A percentile compares a stretch with the other conserved stretches of the same genome.
phyloP scores from a whole-genome alignment of 1,140 invertebrate species.

The Brachionus plicatilis region DNA sequence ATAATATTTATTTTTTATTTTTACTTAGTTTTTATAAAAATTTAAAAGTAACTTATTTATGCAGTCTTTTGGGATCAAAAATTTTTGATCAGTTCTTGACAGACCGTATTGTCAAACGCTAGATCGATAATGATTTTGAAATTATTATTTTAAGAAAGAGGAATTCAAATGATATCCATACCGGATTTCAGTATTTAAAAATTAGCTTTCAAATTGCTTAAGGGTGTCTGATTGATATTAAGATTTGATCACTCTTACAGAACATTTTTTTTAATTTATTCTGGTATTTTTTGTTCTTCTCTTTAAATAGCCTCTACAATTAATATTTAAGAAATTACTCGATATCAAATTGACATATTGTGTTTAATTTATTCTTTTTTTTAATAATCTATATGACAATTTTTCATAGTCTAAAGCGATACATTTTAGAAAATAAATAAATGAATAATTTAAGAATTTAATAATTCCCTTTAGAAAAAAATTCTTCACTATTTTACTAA shows the following conservation, averaged over 20 bases:
- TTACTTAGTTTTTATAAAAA: neutral
- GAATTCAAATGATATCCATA: neutral
- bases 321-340: neutral
- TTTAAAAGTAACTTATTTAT: neutral
- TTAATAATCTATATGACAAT: neutral
- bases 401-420: neutral
- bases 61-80: neutral
- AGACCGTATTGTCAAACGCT: neutral
- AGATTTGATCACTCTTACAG: neutral
- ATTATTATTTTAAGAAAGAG: neutral
- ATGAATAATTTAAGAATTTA: constrained; percentile 35
- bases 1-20: neutral
- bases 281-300: neutral
- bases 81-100: neutral
- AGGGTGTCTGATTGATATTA: neutral
- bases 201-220: neutral
- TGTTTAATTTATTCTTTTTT: neutral
- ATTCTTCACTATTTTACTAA: neutral
- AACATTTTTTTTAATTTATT: neutral
- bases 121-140: neutral
- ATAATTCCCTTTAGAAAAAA: constrained; percentile 1
- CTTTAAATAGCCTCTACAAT: neutral
- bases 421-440: neutral
- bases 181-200: neutral
- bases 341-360: constrained; percentile 27